These are phyloP conservation scores for Cossypha niveicapilla DNA, from an alignment of 2,797 vertebrate genomes.

Conservation along the genomic window DNA sequence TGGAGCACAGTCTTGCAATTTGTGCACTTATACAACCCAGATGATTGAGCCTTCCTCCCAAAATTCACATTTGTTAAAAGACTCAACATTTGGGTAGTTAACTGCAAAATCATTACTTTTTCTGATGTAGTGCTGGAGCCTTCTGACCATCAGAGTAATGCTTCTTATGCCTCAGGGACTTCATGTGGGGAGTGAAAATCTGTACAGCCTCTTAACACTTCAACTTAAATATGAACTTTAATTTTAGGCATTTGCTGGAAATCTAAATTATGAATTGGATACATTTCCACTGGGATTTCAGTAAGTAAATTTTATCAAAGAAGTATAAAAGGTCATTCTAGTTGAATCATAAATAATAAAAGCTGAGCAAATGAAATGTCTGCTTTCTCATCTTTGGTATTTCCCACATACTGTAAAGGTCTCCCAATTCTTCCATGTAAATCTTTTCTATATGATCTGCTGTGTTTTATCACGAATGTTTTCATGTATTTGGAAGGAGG, in stretches of 20 bases:
- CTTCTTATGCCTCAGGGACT: not conserved
- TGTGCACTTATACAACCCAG: not conserved
- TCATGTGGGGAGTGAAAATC: not conserved
- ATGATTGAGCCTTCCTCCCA: not conserved
- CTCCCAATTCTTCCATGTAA: not conserved
- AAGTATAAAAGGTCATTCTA: not conserved
- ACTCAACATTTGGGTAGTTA: not conserved
- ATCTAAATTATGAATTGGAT: not conserved
- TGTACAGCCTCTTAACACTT: not conserved
- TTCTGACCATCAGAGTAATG: not conserved
- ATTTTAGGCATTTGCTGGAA: conserved; percentile 4
- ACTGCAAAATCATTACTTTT: not conserved
- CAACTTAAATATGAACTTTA: not conserved
- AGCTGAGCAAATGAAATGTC: not conserved
- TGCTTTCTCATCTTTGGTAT: not conserved
- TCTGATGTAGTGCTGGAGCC: not conserved
- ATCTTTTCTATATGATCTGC: not conserved
- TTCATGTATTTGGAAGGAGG: not conserved
- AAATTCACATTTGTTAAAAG: not conserved
- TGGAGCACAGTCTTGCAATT: not conserved
- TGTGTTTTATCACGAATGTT: not conserved
- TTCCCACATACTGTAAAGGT: not conserved
- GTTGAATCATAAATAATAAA: conserved; percentile 2
- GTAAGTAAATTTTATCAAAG: conserved; percentile 31
- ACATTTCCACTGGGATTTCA: not conserved